Evolutionary conservation across 2,797 vertebrate genomes (phyloP), one percentile per base, ranked within the genome.

Genomic region (Muraenolepis orangiensis): DNA sequence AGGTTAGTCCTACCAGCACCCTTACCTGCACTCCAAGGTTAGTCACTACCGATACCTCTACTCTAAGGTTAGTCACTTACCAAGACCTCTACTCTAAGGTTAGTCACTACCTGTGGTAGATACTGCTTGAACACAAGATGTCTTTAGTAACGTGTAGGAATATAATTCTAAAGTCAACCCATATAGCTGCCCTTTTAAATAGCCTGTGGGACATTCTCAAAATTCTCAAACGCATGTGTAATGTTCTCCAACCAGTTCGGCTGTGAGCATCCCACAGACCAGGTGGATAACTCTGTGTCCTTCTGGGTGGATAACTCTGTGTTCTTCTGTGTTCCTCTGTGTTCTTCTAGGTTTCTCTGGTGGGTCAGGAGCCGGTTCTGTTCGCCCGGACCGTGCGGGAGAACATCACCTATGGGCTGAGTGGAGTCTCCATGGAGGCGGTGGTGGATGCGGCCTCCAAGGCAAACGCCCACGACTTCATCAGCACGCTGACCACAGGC

Each of bases 341-440:
- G 6, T 75, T 16, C 72, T 23, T 73, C 18, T 89, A 99, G 98
- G 93, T 99, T 31, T 94, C 96, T 61, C 90, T 98, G 82, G 97
- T 99, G 79, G 94, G 96, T 80, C 98, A 99, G 85, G 98, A 99
- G 85, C 98, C 97, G 0, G 95, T 97, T 74, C 88, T 99, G 66
- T 99, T 99, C 0, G 97, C 97, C 51, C 94, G 96, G 23, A 96
- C 96, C 0, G 94, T 98, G 14, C 85, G 93, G 0, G 94, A 97
- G 78, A 99, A 99, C 82, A 97, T 99, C 86, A 88, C 94, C 6
- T 99, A 98, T 0, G 96, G 96, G 46, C 91, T 99, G 79, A 87
- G 85, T 0, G 86, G 94, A 0, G 78, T 91, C 74, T 90, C 96
- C 38, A 90, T 91, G 0, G 95, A 96, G 82, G 78, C 82, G 0